Conservation (phyloP, 2,888 invertebrate genomes). For the Microplitis manilae region DNA sequence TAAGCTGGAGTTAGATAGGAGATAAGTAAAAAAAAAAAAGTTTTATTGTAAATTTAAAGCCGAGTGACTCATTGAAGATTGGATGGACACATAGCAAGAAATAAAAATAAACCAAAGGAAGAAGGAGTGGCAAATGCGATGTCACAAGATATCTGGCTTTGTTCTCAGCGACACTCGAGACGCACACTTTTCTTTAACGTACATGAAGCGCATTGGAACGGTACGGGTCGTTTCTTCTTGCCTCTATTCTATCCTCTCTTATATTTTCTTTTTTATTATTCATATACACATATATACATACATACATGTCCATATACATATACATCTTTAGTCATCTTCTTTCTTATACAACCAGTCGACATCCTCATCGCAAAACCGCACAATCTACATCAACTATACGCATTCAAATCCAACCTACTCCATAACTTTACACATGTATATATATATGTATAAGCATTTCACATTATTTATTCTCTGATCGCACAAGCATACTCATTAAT, state of each 20-base stretch:
- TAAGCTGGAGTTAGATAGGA: not conserved
- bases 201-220: constrained; percentile 6
- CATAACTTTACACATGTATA: not conserved
- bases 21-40: not conserved
- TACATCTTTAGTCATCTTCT: not conserved
- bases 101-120: constrained; percentile 8
- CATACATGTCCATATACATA: not conserved
- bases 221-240: constrained; percentile 14
- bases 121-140: constrained; percentile 22
- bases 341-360: not conserved
- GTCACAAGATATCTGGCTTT: constrained; percentile 34
- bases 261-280: not conserved
- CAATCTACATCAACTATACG: constrained; percentile 12
- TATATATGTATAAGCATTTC: not conserved
- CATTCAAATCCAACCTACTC: not conserved
- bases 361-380: constrained; percentile 6
- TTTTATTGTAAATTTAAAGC: constrained; percentile 4
- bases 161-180: constrained; percentile 33
- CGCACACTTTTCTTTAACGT: constrained; percentile 23
- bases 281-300: not conserved
- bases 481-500: constrained; percentile 11
- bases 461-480: constrained; percentile 17
- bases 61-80: constrained; percentile 1
- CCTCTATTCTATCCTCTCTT: not conserved
- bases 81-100: not conserved